phyloP scores from a whole-genome alignment of 2,888 invertebrate species.

The Cylindroiulus punctatus region DNA sequence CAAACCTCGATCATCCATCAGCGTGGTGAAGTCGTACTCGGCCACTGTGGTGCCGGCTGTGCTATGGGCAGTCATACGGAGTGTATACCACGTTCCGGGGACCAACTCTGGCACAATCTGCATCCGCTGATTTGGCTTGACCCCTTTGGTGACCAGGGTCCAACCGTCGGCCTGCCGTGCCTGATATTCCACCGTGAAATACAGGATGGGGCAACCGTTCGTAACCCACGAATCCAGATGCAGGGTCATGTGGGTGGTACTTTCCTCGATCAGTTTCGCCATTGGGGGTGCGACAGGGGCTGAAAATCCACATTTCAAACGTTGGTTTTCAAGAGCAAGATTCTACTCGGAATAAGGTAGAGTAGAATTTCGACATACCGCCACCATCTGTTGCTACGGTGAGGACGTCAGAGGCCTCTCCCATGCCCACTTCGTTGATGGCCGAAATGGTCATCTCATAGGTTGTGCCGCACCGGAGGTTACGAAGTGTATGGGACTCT shows the following conservation, averaged over 20 bases:
- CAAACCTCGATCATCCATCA: conserved; percentile 61
- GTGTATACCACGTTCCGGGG: conserved; percentile 62
- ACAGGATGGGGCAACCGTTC: conserved; percentile 66
- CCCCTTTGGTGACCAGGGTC: conserved; percentile 61
- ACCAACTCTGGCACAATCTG: conserved; percentile 61
- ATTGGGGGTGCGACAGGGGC: conserved; percentile 67
- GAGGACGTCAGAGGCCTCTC: conserved; percentile 64
- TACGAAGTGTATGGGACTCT: conserved; percentile 64
- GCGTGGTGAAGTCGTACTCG: conserved; percentile 62
- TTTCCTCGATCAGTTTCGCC: conserved; percentile 65
- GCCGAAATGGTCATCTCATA: conserved; percentile 65
- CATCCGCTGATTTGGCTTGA: conserved; percentile 61
- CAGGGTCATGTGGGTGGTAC: conserved; percentile 66
- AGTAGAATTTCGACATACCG: conserved; percentile 64
- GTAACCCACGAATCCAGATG: conserved; percentile 66
- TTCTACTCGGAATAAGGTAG: neutral
- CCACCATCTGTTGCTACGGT: conserved; percentile 66
- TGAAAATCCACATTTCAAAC: conserved; percentile 59
- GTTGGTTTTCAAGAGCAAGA: neutral
- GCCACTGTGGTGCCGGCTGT: conserved; percentile 62
- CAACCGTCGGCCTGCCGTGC: conserved; percentile 59
- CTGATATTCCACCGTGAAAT: conserved; percentile 65
- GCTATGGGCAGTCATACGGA: conserved; percentile 62
- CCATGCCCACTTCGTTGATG: conserved; percentile 64
- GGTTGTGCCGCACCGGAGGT: conserved; percentile 65